Conservation (phyloP, 2,888 invertebrate species). For the Teleiodes luculella region DNA sequence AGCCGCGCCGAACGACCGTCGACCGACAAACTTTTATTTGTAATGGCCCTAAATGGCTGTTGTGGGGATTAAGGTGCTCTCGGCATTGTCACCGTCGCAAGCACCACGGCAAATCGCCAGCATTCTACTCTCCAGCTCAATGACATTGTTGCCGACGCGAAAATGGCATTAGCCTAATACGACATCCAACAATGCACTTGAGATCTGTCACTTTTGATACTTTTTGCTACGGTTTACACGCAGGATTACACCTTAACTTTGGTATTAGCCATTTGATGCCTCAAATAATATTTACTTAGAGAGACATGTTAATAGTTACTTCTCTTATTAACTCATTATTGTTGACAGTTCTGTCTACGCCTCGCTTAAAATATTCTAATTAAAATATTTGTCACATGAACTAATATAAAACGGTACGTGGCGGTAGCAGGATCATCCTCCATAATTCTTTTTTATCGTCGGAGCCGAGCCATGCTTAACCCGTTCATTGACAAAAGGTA, state of each 20-base stretch:
- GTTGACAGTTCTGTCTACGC: slow-evolving; percentile 7
- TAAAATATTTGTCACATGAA: slow-evolving; percentile 69
- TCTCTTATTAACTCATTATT: slow-evolving; percentile 1
- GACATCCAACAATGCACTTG: slow-evolving; percentile 47
- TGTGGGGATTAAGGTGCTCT: slow-evolving; percentile 69
- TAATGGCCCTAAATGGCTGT: slow-evolving; percentile 74
- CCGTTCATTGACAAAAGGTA: slow-evolving; percentile 79
- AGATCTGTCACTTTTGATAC: slow-evolving; percentile 70
- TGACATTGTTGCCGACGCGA: slow-evolving; percentile 35
- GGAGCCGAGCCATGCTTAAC: slow-evolving; percentile 59
- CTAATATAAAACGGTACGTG: slow-evolving; percentile 57
- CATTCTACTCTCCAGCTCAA: slow-evolving; percentile 19
- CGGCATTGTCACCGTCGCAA: slow-evolving; percentile 60
- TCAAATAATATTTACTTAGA: slow-evolving; percentile 33
- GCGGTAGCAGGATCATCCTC: slow-evolving; percentile 46
- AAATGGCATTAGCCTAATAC: slow-evolving; percentile 45
- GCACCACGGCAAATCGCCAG: slow-evolving; percentile 49
- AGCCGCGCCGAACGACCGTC: slow-evolving; percentile 44
- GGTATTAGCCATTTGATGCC: slow-evolving; percentile 45
- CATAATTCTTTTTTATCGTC: slow-evolving; percentile 76
- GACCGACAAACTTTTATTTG: slow-evolving; percentile 73
- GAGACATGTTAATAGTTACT: background rate
- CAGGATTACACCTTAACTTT: slow-evolving; percentile 56
- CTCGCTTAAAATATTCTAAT: slow-evolving; percentile 42
- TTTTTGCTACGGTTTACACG: slow-evolving; percentile 58